These are phyloP conservation scores for Liparis tanakae DNA, from an alignment of 2,797 vertebrate species.

Conservation along the genomic window DNA sequence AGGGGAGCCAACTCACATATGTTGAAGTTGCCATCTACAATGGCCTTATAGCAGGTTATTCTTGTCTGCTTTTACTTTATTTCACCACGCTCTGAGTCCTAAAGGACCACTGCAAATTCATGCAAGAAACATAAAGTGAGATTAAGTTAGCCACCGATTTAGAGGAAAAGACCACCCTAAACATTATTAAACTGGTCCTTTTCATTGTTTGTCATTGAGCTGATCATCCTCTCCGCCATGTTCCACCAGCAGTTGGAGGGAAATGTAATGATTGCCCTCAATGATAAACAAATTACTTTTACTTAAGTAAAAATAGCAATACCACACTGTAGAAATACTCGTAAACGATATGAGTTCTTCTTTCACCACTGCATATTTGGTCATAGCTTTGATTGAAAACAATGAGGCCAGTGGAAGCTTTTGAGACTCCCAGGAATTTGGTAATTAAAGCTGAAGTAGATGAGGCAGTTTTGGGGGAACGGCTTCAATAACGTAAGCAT, in stretches of 20 bases:
- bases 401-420: not conserved
- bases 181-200: not conserved
- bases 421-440: slow-evolving; percentile 2
- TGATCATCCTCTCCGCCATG: not conserved
- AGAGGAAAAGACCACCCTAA: not conserved
- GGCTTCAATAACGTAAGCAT: not conserved
- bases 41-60: not conserved
- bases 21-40: slow-evolving; percentile 9
- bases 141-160: not conserved
- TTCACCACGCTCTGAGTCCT: slow-evolving; percentile 3
- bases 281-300: not conserved
- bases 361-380: not conserved
- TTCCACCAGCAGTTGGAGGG: not conserved
- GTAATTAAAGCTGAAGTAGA: not conserved
- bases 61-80: slow-evolving; percentile 13
- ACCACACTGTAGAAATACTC: no score
- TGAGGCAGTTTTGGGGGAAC: not conserved
- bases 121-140: not conserved
- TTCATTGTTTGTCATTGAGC: not conserved
- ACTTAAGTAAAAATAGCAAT: not conserved
- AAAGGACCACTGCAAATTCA: slow-evolving; percentile 3
- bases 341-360: not conserved
- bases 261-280: not conserved
- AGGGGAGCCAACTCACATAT: slow-evolving; percentile 5
- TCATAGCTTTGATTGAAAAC: not conserved